A percentile compares a stretch with the other conserved stretches of the same genome.
phyloP scores from a whole-genome alignment of 2,113 vertebrate genomes.

The Misgurnus anguillicaudatus region DNA sequence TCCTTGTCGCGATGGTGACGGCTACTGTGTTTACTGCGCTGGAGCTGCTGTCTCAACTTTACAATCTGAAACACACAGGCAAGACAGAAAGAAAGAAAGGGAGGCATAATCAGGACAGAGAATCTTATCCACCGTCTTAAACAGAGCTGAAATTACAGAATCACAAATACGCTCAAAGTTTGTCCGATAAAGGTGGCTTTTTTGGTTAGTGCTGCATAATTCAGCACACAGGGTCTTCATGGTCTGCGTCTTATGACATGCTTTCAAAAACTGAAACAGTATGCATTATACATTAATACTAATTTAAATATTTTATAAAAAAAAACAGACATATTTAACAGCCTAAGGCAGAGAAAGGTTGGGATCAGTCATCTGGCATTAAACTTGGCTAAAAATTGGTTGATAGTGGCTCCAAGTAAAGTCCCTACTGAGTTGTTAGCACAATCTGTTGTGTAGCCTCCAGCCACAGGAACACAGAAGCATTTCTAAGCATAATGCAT shows the following conservation, averaged over 20 bases:
- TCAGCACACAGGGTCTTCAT: no score
- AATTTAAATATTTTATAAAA: no score
- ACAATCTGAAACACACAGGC: slow-evolving; percentile 75
- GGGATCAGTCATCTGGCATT: slow-evolving; percentile 31
- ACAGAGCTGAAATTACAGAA: neutral
- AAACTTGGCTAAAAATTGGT: slow-evolving; percentile 46
- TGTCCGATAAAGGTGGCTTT: no score
- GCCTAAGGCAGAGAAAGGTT: neutral
- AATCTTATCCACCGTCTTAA: neutral
- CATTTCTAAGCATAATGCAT: slow-evolving; percentile 31
- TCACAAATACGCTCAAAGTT: neutral
- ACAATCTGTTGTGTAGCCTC: slow-evolving; percentile 36
- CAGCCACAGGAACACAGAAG: slow-evolving; percentile 14
- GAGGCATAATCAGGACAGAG: slow-evolving; percentile 4
- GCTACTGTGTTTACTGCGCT: slow-evolving; percentile 89
- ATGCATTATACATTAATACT: neutral
- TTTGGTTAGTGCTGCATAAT: no score
- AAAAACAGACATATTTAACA: neutral
- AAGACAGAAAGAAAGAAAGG: slow-evolving; percentile 12
- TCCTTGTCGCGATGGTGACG: slow-evolving; percentile 89
- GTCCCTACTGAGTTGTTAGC: slow-evolving; percentile 40
- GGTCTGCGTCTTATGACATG: no score
- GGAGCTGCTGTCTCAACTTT: slow-evolving; percentile 86
- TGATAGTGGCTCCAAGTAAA: slow-evolving; percentile 39
- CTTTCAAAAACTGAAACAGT: no score